Evolutionary conservation across 2,888 invertebrate species (phyloP), one percentile per base, ranked within the genome.

Genomic region (Drosophila kuntzei): DNA sequence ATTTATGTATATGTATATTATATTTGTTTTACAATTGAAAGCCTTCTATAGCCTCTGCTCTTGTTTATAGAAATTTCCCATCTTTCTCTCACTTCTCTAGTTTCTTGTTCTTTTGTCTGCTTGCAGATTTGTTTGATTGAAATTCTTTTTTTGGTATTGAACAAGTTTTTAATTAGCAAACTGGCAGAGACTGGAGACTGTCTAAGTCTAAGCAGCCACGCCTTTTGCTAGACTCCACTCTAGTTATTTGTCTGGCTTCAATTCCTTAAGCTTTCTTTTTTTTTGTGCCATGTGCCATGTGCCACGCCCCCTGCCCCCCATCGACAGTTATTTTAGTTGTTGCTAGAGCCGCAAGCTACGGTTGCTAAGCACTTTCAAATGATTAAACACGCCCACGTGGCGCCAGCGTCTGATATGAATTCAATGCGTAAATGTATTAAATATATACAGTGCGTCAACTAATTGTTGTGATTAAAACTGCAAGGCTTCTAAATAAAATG

Each of bases 331-430:
- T n/a, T 41, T 18, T 14, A n/a, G 9, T 16, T 16, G 22, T n/a
- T 41, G 12, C 14, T 16, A 25, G 36, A 65, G 62, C 49, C 49
- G 36, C 16, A 16, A 46, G 74, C 49, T 53, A 78, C 74, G 55
- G 75, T 78, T 75, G 76, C 71, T 67, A 79, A 71, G 76, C 72
- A 77, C 61, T 77, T 77, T 77, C 77, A 34, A 76, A 72, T 77
- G 80, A 77, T 77, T 77, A 80, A 80, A 72, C 77, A 71, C 72
- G 64, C 77, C 80, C 74, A 73, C 57, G 59, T 60, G 57, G 68
- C 79, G 79, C 55, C 74, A 12, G 32, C 51, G 67, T 27, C 76
- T 76, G 59, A 36, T 55, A 37, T 53, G 22, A 54, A 44, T 50
- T 66, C 41, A 77, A 32, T 43, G 55, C 59, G 43, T 64, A 64